Evolutionary conservation across 2,797 vertebrate species (phyloP), one percentile per base, ranked within the genome.

Genomic region (Hypotaenidia philippensis): DNA sequence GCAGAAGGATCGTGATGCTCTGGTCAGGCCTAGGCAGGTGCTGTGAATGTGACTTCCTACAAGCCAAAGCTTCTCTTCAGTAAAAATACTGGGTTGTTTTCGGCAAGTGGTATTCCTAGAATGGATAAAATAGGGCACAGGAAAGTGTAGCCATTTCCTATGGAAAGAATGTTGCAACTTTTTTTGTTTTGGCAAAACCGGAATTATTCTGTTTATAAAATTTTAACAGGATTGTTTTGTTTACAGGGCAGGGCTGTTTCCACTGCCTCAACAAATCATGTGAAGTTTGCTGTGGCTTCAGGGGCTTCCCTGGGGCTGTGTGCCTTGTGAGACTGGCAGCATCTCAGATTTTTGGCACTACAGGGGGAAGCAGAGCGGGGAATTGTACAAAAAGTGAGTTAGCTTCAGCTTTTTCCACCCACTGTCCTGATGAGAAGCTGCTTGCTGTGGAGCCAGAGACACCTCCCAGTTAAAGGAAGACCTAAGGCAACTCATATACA

Each of bases 11-110:
- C 3, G 0, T 5, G 13, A 17, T 25, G 12, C 17, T 52, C 23
- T 63, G 49, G 7, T 22, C 45, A 14, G 38, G 49, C n/a, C 44
- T 27, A 40, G 49, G 19, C 4, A 12, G 25, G n/a, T 59, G 72
- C 49, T 56, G 34, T 23, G 15, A 74, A 26, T 13, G 11, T 10
- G 0, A 1, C 34, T 63, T 71, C 40, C n/a, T 60, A 27, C 19
- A 31, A 25, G 23, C 12, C 36, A 64, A 57, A 66, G 6, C 31
- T 26, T 7, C 26, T 70, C 74, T 50, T 32, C 1, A 0, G 27
- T 72, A 69, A 78, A 86, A 84, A 57, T 14, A 26, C 0, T 0
- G 2, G 1, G 1, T 0, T 7, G n/a, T 82, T 80, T 74, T 23
- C 49, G 64, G 8, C n/a, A 56, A 69, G 11, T 15, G 12, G 0